Percentiles rank a stretch among this genome's conserved stretches.
Evolutionary conservation across 2,113 vertebrate genomes (phyloP).

Genomic region (Forbesichthys papilliferus): DNA sequence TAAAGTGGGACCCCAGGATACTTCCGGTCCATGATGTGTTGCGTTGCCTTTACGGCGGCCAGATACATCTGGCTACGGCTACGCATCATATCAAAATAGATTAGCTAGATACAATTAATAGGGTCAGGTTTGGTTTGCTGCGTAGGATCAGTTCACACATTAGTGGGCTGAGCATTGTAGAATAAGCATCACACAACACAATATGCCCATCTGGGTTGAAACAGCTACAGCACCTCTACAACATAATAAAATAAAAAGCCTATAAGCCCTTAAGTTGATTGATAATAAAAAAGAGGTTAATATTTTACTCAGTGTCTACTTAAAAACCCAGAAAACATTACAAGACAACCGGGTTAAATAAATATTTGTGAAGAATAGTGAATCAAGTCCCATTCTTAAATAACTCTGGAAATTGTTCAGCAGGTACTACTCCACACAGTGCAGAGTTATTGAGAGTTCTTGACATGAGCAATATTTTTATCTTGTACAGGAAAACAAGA

Average conservation of each 20-base stretch:
- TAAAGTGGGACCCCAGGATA: too few species aligned
- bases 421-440: conserved; percentile 37
- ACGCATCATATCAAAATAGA: too few species aligned
- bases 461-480: not conserved
- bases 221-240: not conserved
- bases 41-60: too few species aligned
- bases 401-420: conserved; percentile 17
- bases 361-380: conserved; percentile 30
- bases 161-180: not conserved
- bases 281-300: not conserved
- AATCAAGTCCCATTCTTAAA: conserved; percentile 20
- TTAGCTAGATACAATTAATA: too few species aligned
- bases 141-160: not conserved
- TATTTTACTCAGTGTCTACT: conserved; percentile 17
- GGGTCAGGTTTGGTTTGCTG: too few species aligned
- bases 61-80: too few species aligned
- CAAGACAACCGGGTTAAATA: not conserved
- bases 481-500: not conserved
- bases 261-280: not conserved
- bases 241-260: not conserved
- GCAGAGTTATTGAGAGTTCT: conserved; percentile 25
- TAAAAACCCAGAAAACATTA: not conserved
- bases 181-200: not conserved
- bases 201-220: not conserved
- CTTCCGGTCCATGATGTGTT: too few species aligned